These are phyloP conservation scores for Geodia barretti DNA, from an alignment of 37 sponge, comb jelly and placozoan genomes.

Conservation along the genomic window DNA sequence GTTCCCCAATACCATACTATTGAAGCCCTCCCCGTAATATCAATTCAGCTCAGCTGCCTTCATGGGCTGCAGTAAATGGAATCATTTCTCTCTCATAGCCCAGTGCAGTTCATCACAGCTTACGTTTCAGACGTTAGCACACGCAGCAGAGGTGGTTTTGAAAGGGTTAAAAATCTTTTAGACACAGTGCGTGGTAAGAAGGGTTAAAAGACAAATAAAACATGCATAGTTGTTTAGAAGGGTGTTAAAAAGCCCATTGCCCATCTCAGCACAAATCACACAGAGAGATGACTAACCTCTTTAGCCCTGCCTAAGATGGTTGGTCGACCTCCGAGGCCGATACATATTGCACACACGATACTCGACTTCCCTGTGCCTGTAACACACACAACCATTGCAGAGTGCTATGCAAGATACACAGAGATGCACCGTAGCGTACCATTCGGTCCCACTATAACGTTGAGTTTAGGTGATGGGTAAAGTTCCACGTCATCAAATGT, in stretches of 20 bases:
- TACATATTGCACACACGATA: slow-evolving; percentile 95
- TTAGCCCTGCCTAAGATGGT: slow-evolving; percentile 90
- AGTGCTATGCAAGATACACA: no score
- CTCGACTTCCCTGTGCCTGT: slow-evolving; percentile 96
- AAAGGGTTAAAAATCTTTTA: no score
- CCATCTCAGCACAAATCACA: no score
- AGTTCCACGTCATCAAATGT: slow-evolving; percentile 93
- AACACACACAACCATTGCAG: background rate
- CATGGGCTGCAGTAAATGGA: background rate
- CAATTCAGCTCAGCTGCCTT: background rate
- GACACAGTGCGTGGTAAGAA: no score
- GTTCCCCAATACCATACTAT: no score
- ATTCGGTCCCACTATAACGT: slow-evolving; percentile 95
- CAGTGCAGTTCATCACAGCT: background rate
- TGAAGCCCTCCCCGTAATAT: no score
- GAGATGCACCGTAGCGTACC: slow-evolving; percentile 41
- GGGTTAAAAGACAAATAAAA: no score
- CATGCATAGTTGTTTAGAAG: no score
- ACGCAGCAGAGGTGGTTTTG: no score
- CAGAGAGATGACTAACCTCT: slow-evolving; percentile 89
- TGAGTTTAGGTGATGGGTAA: slow-evolving; percentile 75
- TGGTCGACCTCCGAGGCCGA: slow-evolving; percentile 90
- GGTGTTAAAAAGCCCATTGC: no score
- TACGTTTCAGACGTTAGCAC: no score
- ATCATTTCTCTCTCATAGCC: background rate